These are phyloP conservation scores for Cephonodes hylas DNA, from an alignment of 2,888 invertebrate genomes.

Conservation along the genomic window DNA sequence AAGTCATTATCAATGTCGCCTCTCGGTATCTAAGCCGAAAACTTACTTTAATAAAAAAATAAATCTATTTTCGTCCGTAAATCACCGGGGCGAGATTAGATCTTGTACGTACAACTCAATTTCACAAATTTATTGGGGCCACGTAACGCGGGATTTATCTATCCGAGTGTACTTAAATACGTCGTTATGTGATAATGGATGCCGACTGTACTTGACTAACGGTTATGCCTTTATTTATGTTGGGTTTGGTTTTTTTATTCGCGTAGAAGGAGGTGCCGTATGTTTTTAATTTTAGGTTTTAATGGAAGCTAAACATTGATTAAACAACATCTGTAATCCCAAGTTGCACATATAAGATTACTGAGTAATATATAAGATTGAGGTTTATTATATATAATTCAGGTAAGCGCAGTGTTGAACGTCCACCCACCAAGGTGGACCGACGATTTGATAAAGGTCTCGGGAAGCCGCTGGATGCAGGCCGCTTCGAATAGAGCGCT, in stretches of 20 bases:
- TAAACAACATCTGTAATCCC: no score
- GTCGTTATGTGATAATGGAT: conserved; percentile 68
- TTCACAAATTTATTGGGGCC: conserved; percentile 71
- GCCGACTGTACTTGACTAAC: conserved; percentile 58
- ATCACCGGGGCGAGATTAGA: conserved; percentile 70
- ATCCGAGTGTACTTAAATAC: conserved; percentile 70
- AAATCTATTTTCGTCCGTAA: conserved; percentile 70
- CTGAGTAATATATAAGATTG: no score
- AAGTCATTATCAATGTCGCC: conserved; percentile 17
- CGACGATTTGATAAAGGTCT: no score
- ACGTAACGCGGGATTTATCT: conserved; percentile 62
- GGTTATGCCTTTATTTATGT: conserved; percentile 26
- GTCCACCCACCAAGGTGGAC: no score
- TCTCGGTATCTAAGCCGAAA: not conserved
- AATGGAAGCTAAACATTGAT: not conserved
- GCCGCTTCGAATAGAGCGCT: no score
- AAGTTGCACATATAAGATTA: no score
- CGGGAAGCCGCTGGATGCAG: no score
- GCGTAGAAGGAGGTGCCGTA: conserved; percentile 4
- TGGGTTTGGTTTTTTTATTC: not conserved
- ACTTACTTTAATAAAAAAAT: conserved; percentile 36
- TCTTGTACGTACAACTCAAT: conserved; percentile 75
- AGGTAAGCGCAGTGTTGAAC: no score
- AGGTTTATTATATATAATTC: no score
- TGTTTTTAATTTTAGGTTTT: not conserved